Conservation (phyloP, 2,113 vertebrate species). For the Macrotis lagotis region DNA sequence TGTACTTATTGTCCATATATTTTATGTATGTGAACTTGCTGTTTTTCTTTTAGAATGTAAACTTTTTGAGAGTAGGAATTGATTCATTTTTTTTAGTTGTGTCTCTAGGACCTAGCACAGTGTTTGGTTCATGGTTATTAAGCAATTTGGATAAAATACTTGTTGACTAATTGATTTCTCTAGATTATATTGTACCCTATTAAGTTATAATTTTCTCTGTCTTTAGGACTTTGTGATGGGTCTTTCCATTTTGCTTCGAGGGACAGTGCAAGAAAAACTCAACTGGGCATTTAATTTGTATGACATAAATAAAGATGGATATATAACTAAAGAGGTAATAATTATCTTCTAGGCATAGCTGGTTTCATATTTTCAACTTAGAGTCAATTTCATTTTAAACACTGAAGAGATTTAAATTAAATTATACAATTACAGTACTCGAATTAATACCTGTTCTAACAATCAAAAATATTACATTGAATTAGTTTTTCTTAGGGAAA, state of each 20-base stretch:
- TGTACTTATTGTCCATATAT: neutral
- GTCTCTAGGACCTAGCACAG: neutral
- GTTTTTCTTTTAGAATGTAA: neutral
- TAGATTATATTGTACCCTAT: neutral
- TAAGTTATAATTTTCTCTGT: conserved; percentile 58
- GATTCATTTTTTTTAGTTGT: neutral
- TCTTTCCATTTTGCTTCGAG: conserved; percentile 96
- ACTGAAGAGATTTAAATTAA: conserved; percentile 19
- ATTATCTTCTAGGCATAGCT: neutral
- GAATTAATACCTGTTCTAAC: conserved; percentile 9
- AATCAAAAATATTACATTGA: conserved; percentile 31
- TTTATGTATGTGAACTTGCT: neutral
- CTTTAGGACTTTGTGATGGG: conserved; percentile 97
- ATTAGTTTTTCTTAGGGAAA: neutral
- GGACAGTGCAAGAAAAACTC: conserved; percentile 97
- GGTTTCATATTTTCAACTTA: neutral
- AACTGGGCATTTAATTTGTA: conserved; percentile 99
- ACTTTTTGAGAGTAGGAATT: neutral
- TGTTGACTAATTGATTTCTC: neutral
- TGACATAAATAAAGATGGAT: conserved; percentile 99
- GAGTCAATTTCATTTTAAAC: neutral
- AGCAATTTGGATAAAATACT: neutral
- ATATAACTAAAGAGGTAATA: conserved; percentile 98
- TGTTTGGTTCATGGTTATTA: neutral
- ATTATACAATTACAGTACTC: conserved; percentile 7